These are phyloP conservation scores for Drosophila orosa DNA, from an alignment of 1,140 invertebrate species.

Conservation along the genomic window DNA sequence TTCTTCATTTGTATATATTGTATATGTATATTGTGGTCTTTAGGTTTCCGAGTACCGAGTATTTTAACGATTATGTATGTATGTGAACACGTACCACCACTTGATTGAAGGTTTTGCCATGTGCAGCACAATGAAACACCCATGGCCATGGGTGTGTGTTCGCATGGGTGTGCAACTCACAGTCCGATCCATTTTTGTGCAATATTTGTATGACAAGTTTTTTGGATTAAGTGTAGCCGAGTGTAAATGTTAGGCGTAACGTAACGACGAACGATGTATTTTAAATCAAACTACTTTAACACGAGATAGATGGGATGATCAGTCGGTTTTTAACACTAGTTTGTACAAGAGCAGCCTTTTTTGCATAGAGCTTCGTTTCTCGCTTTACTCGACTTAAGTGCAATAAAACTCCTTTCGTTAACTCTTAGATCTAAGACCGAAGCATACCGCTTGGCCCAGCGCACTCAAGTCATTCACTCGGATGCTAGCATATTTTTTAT, in stretches of 20 bases:
- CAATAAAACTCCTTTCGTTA: conserved; percentile 75
- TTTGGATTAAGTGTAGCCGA: conserved; percentile 74
- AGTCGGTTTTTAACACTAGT: conserved; percentile 76
- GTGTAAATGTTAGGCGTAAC: conserved; percentile 66
- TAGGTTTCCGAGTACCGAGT: conserved; percentile 71
- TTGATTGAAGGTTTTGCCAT: conserved; percentile 68
- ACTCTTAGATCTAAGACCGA: conserved; percentile 49
- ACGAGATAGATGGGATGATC: conserved; percentile 36
- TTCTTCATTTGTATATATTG: conserved; percentile 75
- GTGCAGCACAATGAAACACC: conserved; percentile 54
- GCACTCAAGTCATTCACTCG: conserved; percentile 51
- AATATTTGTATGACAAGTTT: conserved; percentile 83
- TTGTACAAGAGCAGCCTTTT: conserved; percentile 78
- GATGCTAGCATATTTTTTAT: conserved; percentile 79
- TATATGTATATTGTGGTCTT: conserved; percentile 71
- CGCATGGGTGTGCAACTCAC: conserved; percentile 58
- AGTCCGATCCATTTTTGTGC: conserved; percentile 83
- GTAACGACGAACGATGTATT: conserved; percentile 39
- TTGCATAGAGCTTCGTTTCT: conserved; percentile 79
- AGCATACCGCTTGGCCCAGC: conserved; percentile 53
- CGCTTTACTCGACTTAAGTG: conserved; percentile 74
- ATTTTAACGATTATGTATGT: conserved; percentile 45
- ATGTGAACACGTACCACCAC: conserved; percentile 75
- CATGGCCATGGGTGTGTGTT: conserved; percentile 26
- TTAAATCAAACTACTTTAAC: conserved; percentile 49